Conservation (phyloP, 2,888 invertebrate genomes). For the Tipula helvola region DNA sequence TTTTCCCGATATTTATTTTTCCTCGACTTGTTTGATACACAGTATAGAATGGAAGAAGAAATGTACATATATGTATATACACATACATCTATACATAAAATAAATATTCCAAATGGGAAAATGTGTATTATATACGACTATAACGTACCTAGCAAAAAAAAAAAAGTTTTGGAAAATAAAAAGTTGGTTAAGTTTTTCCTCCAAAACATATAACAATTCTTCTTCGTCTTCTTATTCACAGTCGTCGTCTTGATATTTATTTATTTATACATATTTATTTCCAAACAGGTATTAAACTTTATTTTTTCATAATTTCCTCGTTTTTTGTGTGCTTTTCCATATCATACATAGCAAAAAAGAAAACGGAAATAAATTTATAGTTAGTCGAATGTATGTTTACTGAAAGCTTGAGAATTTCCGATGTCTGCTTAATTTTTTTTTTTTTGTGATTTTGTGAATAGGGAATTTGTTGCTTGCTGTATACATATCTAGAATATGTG, state of each 20-base stretch:
- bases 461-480: not conserved
- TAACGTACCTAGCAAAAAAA: not conserved
- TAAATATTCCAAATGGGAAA: not conserved
- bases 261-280: conserved; percentile 4
- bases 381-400: not conserved
- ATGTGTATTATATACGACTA: not conserved
- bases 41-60: not conserved
- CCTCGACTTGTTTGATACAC: not conserved
- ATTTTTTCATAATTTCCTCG: not conserved
- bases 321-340: not conserved
- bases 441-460: not conserved
- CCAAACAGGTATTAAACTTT: not conserved
- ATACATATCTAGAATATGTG: not conserved
- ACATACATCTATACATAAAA: not conserved
- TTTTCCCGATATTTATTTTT: not conserved
- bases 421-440: not conserved
- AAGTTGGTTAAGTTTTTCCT: not conserved
- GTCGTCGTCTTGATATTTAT: not conserved
- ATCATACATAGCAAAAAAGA: not conserved
- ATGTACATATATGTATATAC: not conserved
- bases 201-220: not conserved
- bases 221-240: not conserved
- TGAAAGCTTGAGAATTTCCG: not conserved
- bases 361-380: not conserved
- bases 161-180: not conserved